Evolutionary conservation across 2,888 invertebrate species (phyloP).

Genomic region (Pelosia muscerda): DNA sequence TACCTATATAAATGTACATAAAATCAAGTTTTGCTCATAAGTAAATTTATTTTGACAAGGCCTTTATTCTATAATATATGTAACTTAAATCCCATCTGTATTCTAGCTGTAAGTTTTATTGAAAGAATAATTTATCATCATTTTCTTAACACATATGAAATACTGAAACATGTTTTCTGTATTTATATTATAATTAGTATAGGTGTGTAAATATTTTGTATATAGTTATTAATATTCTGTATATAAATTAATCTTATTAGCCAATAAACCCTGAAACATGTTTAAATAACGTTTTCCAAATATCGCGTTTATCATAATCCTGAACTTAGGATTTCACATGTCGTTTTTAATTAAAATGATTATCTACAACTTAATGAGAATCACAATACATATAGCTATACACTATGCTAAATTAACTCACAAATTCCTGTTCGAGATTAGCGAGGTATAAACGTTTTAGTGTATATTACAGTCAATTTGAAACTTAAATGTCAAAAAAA

Average conservation of each 20-base stretch:
- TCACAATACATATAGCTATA: background rate
- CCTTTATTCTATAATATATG: too few relatives aligned
- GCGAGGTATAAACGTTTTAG: background rate
- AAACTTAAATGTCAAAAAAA: conserved; percentile 16
- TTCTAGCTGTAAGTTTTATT: too few relatives aligned
- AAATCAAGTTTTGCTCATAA: background rate
- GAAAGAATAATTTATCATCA: background rate
- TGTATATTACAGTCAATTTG: conserved; percentile 2
- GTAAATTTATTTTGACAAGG: background rate
- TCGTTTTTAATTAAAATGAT: background rate
- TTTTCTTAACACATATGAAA: background rate
- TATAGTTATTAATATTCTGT: too few relatives aligned
- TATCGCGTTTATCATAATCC: too few relatives aligned
- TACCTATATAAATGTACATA: background rate
- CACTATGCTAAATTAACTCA: background rate
- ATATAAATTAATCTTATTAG: too few relatives aligned
- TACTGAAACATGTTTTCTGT: too few relatives aligned
- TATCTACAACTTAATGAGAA: background rate
- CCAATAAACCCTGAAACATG: too few relatives aligned
- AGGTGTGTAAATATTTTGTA: too few relatives aligned
- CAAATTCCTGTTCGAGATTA: background rate
- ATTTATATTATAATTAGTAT: too few relatives aligned
- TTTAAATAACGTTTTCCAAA: background rate
- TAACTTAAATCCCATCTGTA: too few relatives aligned
- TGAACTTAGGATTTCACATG: background rate